Evolutionary conservation across 2,888 invertebrate species (phyloP).

Genomic region (Petrophora chlorosata): DNA sequence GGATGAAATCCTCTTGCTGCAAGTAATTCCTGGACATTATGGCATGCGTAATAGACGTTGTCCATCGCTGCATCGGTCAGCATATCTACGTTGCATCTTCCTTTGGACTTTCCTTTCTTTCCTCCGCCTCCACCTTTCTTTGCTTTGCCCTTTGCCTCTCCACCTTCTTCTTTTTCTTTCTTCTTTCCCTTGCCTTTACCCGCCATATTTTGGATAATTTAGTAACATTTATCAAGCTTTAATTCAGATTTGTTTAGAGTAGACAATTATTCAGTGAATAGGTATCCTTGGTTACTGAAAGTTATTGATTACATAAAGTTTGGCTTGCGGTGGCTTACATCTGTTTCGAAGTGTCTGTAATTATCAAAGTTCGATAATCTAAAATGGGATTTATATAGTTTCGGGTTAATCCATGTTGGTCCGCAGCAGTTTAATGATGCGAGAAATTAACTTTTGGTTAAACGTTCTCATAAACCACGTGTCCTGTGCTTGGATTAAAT

Average conservation of each 20-base stretch:
- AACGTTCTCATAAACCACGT: slow-evolving; percentile 2
- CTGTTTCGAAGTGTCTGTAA: not conserved
- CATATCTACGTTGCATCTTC: slow-evolving; percentile 91
- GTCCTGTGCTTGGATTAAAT: not conserved
- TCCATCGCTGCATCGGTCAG: slow-evolving; percentile 96
- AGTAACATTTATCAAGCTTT: slow-evolving; percentile 6
- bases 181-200: slow-evolving; percentile 74
- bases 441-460: slow-evolving; percentile 13
- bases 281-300: slow-evolving; percentile 27
- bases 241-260: slow-evolving; percentile 18
- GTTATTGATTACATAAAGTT: slow-evolving; percentile 47
- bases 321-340: not conserved
- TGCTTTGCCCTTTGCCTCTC: slow-evolving; percentile 71
- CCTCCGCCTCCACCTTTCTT: slow-evolving; percentile 75
- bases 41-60: slow-evolving; percentile 96
- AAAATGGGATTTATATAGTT: slow-evolving; percentile 1
- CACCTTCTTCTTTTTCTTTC: slow-evolving; percentile 72
- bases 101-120: slow-evolving; percentile 83
- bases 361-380: slow-evolving; percentile 3
- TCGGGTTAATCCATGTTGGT: not conserved
- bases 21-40: slow-evolving; percentile 95
- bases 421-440: slow-evolving; percentile 8
- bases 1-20: slow-evolving; percentile 94
- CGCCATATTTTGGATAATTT: slow-evolving; percentile 47
- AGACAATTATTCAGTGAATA: slow-evolving; percentile 9